These are phyloP conservation scores for Procambarus virginalis DNA, from an alignment of 1,140 invertebrate genomes.

Conservation along the genomic window DNA sequence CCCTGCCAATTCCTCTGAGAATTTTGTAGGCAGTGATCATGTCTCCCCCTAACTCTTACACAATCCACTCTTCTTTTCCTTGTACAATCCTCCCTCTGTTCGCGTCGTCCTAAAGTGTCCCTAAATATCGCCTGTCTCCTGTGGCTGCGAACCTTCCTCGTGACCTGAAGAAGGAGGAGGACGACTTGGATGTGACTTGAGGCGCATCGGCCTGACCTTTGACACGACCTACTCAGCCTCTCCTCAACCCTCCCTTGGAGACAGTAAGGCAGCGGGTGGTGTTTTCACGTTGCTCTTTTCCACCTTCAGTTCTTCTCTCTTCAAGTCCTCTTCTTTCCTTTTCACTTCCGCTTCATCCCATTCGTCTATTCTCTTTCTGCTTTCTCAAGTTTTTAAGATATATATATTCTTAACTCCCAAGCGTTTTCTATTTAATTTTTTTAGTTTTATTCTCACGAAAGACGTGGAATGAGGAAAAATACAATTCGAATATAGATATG, in stretches of 20 bases:
- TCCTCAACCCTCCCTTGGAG: constrained; percentile 18
- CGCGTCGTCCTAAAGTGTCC: background rate
- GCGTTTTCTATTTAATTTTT: no score
- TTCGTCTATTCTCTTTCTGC: background rate
- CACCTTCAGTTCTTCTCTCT: background rate
- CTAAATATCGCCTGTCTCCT: background rate
- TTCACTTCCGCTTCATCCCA: background rate
- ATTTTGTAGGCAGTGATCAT: no score
- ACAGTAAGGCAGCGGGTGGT: constrained; percentile 37
- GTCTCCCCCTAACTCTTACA: background rate
- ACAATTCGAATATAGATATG: no score
- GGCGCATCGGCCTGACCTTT: constrained; percentile 1
- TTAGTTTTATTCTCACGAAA: no score
- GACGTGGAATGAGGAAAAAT: no score
- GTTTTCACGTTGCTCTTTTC: background rate
- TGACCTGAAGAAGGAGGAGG: background rate
- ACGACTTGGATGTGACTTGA: no score
- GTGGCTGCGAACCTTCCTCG: constrained; percentile 19
- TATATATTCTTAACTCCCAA: no score
- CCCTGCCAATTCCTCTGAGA: no score
- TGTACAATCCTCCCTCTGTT: constrained; percentile 11
- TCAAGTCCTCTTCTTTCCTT: background rate
- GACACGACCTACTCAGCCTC: constrained; percentile 3
- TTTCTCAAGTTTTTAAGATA: no score
- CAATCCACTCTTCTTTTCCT: background rate